phyloP scores from a whole-genome alignment of 92 coral and sea anemone species.

The Siderastrea siderea region DNA sequence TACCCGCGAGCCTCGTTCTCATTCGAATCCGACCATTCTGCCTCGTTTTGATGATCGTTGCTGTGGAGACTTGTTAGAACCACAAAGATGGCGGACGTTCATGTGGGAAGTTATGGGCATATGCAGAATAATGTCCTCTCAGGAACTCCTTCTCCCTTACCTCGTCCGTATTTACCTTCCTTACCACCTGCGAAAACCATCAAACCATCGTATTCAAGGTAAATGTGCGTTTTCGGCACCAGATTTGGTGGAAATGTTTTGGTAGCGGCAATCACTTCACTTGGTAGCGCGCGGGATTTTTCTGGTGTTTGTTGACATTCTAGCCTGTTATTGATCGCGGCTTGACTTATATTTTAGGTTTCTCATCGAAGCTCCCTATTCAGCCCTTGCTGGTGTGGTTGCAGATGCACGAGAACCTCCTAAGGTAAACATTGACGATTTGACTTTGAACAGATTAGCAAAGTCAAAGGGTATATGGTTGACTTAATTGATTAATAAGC shows the following conservation, averaged over 20 bases:
- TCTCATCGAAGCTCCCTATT: constrained; percentile 88
- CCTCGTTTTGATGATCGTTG: constrained; percentile 30
- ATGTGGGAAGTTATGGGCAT: constrained; percentile 57
- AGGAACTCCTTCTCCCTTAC: constrained; percentile 96
- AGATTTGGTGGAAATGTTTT: background rate
- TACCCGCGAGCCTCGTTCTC: background rate
- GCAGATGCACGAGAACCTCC: constrained; percentile 96
- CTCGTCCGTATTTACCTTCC: constrained; percentile 96
- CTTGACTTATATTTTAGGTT: constrained; percentile 66
- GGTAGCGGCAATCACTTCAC: background rate
- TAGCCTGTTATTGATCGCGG: background rate
- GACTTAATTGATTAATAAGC: constrained; percentile 23
- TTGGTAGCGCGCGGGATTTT: background rate
- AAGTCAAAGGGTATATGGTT: background rate
- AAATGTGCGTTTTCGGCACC: background rate
- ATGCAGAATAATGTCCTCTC: constrained; percentile 69
- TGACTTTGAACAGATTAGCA: background rate
- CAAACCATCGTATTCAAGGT: constrained; percentile 95
- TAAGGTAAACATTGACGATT: constrained; percentile 66
- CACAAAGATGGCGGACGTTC: constrained; percentile 85
- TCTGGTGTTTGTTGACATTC: constrained; percentile 5
- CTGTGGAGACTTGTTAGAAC: constrained; percentile 10
- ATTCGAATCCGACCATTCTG: background rate
- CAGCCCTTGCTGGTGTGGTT: constrained; percentile 92
- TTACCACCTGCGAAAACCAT: constrained; percentile 91